Base-by-base conservation (phyloP, 92 coral and sea anemone genomes). In the Ricordea florida region DNA sequence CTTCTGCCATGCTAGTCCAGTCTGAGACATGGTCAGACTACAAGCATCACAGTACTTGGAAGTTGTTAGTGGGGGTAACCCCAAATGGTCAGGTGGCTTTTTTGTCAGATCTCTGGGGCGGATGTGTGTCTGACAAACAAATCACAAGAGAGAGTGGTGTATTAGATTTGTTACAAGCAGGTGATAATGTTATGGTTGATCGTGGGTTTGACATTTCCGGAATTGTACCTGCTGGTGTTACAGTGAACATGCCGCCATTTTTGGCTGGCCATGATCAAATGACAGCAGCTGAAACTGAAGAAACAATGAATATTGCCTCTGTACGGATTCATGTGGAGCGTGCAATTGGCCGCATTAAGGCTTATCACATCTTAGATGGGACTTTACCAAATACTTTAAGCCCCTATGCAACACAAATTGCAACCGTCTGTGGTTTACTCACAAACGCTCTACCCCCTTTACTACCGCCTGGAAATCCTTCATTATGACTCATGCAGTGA, bases 211-310 rank as follows among this genome's bases (percentile, higher is more conserved):
- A 88, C 47, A 82, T 87, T 48, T 36, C 67, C 7, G 66, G 18
- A 10, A 64, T 81, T 34, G 62, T 82, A 17, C 88, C 88, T 11
- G 43, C 37, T 38, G 80, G 84, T 13, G 81, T 87, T 16, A 32
- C 79, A 11, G 75, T 82, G 0, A 87, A 88, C 56, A 83, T 88
- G 57, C 89, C 93, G 2, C 89, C 89, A 45, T 83, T 88, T 60
- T 60, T 83, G 68, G 71, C 75, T 1, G 62, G 78, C 10, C 74
- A 85, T 22, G 73, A 62, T 5, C 85, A 78, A 44, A 27, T 85
- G 57, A 78, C 85, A 22, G 82, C 82, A 16, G 63, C 49, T 26
- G 87, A 87, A 50, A 78, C 80, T 18, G 49, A 40, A 35, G 72
- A 71, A 20, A 85, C 90, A 0, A 67, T 41, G 53, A 53, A 36